These are phyloP conservation scores for Sanderia malayensis DNA, from an alignment of 30 jellyfish, hydroid and myxozoan species.

Conservation along the genomic window DNA sequence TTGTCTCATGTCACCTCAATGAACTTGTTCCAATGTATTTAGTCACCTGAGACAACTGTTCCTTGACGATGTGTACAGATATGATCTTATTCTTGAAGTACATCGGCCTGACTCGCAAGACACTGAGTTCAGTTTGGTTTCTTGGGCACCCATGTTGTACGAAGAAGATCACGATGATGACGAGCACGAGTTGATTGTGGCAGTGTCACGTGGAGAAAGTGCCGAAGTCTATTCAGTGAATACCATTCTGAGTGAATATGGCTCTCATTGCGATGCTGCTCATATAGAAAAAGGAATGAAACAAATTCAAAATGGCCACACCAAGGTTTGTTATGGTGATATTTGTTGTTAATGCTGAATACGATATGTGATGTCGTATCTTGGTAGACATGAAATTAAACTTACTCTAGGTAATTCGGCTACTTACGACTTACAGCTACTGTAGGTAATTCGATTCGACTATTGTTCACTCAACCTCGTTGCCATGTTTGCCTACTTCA, in stretches of 20 bases:
- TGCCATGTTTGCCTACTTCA: no score
- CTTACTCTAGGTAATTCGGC: no score
- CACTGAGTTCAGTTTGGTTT: constrained; percentile 50
- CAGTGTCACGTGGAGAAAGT: constrained; percentile 48
- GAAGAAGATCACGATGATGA: constrained; percentile 46
- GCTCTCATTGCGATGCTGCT: constrained; percentile 2
- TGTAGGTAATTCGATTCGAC: no score
- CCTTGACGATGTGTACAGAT: neutral
- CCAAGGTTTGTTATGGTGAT: no score
- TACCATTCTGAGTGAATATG: constrained; percentile 31
- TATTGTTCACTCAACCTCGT: no score
- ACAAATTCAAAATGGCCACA: constrained; percentile 52
- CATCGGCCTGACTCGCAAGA: constrained; percentile 10
- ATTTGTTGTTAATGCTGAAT: no score
- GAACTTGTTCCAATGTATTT: no score
- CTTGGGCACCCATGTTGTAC: constrained; percentile 72
- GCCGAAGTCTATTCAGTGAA: constrained; percentile 57
- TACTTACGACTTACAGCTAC: no score
- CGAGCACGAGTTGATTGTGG: constrained; percentile 62
- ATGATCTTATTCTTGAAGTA: constrained; percentile 9
- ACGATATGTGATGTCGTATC: no score
- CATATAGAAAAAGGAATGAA: constrained; percentile 56
- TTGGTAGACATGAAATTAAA: no score
- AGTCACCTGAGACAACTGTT: no score
- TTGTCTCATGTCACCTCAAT: no score